Evolutionary conservation across 2,113 vertebrate genomes (phyloP).

Genomic region (Pseudorhombus dupliciocellatus): DNA sequence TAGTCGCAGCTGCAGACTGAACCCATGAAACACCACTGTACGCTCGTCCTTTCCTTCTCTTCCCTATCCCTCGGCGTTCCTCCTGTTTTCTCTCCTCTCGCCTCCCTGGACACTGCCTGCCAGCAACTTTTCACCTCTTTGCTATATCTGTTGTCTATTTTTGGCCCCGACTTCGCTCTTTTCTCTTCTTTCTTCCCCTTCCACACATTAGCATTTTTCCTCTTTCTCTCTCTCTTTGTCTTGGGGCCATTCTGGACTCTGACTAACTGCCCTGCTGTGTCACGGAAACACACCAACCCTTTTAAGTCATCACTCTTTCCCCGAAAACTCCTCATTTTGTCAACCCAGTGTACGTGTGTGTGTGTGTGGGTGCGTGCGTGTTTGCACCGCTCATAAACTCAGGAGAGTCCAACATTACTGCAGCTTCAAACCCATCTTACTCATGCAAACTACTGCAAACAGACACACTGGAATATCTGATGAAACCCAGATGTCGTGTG

Average conservation of each 20-base stretch:
- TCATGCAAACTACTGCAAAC: neutral
- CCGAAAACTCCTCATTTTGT: conserved; percentile 46
- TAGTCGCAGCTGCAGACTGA: conserved; percentile 43
- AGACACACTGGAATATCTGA: neutral
- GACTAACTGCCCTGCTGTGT: conserved; percentile 59
- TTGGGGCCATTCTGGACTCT: conserved; percentile 45
- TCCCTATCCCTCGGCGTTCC: neutral
- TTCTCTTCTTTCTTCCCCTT: conserved; percentile 9
- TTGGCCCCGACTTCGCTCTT: neutral
- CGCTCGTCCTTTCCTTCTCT: neutral
- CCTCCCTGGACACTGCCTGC: neutral
- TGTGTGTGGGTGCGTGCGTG: neutral
- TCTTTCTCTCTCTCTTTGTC: conserved; percentile 14
- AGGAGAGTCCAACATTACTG: neutral
- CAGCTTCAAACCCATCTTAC: conserved; percentile 1
- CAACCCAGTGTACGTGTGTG: neutral
- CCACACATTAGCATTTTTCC: neutral
- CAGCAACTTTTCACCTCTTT: neutral
- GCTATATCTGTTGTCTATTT: neutral
- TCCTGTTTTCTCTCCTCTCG: neutral
- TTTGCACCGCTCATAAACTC: conserved; percentile 7
- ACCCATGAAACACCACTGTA: neutral
- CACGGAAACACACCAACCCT: conserved; percentile 37
- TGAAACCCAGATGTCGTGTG: conserved; percentile 10
- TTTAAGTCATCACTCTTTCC: conserved; percentile 33